Conservation (phyloP, 1,140 invertebrate genomes). For the Lepidurus arcticus region DNA sequence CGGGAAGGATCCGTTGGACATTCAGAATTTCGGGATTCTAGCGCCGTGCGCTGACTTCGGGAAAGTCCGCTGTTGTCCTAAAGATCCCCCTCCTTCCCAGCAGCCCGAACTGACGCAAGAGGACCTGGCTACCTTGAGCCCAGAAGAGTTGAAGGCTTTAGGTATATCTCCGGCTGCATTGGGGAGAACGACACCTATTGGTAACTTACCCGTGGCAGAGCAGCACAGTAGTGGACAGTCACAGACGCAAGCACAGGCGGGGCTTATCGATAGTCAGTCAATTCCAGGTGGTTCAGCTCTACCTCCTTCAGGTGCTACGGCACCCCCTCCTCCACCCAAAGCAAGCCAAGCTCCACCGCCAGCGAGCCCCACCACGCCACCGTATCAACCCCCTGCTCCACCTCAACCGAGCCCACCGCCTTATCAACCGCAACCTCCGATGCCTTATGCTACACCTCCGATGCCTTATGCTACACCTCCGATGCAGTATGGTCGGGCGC, state of each 20-base stretch:
- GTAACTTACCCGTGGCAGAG: not conserved
- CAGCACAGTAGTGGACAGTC: not conserved
- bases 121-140: conserved; percentile 26
- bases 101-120: conserved; percentile 24
- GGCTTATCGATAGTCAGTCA: not conserved
- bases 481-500: no score
- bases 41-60: conserved; percentile 25
- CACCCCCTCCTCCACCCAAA: conserved; percentile 1
- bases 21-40: conserved; percentile 29
- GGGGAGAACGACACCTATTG: not conserved
- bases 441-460: not conserved
- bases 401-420: not conserved
- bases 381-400: not conserved
- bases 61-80: conserved; percentile 28
- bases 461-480: not conserved
- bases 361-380: not conserved
- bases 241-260: not conserved
- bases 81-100: conserved; percentile 30
- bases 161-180: conserved; percentile 17
- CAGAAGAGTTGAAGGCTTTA: conserved; percentile 24
- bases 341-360: not conserved
- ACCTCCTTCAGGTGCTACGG: conserved; percentile 6
- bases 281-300: not conserved
- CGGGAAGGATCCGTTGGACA: conserved; percentile 29
- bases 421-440: not conserved